A percentile compares a stretch with the other conserved stretches of the same genome.
Conservation (phyloP, 2,888 invertebrate genomes). For the Fabriciana adippe region DNA sequence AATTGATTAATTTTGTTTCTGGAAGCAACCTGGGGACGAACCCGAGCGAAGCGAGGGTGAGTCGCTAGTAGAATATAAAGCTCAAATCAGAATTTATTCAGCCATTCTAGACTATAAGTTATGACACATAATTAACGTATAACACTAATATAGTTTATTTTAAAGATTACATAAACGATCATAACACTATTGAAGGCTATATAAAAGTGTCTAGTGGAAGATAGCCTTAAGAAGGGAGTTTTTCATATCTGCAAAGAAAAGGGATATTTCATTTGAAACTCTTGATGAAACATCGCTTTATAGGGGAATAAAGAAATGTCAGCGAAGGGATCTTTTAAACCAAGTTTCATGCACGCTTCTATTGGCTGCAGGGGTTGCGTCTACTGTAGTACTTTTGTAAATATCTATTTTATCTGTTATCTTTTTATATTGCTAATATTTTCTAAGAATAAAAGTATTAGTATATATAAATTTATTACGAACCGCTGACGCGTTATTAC, state of each 20-base stretch:
- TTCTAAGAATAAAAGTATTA: too few relatives aligned
- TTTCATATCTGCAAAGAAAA: slow-evolving; percentile 33
- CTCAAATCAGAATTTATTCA: too few relatives aligned
- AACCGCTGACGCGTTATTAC: too few relatives aligned
- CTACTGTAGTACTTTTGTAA: neutral
- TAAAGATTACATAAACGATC: neutral
- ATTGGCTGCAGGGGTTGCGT: slow-evolving; percentile 13
- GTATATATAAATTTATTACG: too few relatives aligned
- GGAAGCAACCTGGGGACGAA: too few relatives aligned
- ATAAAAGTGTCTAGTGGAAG: slow-evolving; percentile 2
- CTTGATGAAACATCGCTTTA: slow-evolving; percentile 38
- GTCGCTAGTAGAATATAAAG: too few relatives aligned
- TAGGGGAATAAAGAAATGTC: slow-evolving; percentile 32
- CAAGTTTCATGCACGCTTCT: slow-evolving; percentile 24
- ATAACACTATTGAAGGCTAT: slow-evolving; percentile 1
- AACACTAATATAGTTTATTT: neutral
- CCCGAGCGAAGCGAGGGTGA: too few relatives aligned
- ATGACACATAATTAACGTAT: neutral
- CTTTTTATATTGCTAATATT: too few relatives aligned
- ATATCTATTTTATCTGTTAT: neutral
- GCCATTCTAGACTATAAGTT: too few relatives aligned
- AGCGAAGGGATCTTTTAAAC: slow-evolving; percentile 26
- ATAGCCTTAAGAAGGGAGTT: neutral
- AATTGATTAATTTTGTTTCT: too few relatives aligned
- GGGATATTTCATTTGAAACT: slow-evolving; percentile 33